These are phyloP conservation scores for Osmoderma eremita DNA, from an alignment of 2,888 invertebrate genomes.

Conservation along the genomic window DNA sequence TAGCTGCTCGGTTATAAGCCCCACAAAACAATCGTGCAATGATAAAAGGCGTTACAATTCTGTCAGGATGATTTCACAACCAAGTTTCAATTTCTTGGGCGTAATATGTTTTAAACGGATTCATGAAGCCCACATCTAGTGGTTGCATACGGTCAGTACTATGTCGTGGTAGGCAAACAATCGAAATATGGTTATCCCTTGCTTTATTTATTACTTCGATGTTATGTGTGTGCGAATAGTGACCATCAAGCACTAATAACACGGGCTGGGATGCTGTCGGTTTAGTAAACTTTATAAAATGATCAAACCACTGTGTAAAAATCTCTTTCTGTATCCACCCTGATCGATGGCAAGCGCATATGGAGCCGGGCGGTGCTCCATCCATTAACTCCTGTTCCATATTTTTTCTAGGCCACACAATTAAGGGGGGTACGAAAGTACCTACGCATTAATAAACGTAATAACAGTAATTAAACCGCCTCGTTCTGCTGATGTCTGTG, in stretches of 20 bases:
- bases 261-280: conserved; percentile 31
- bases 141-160: background rate
- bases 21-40: background rate
- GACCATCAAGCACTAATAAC: conserved; percentile 41
- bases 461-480: background rate
- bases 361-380: conserved; percentile 32
- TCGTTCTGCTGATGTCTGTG: background rate
- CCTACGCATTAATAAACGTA: background rate
- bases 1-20: conserved; percentile 5
- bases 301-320: conserved; percentile 33
- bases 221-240: background rate
- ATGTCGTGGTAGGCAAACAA: conserved; percentile 10
- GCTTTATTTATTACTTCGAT: background rate
- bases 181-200: background rate
- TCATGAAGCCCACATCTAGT: conserved; percentile 6
- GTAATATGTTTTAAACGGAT: background rate
- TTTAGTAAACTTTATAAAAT: conserved; percentile 30
- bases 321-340: conserved; percentile 32
- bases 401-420: conserved; percentile 11
- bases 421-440: background rate
- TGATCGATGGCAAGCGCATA: conserved; percentile 24
- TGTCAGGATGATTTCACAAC: background rate
- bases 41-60: background rate
- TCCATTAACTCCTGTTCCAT: conserved; percentile 16
- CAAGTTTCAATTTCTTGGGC: conserved; percentile 9